Conservation (phyloP, 2,113 vertebrate genomes). For the Hyperopisus bebe region DNA sequence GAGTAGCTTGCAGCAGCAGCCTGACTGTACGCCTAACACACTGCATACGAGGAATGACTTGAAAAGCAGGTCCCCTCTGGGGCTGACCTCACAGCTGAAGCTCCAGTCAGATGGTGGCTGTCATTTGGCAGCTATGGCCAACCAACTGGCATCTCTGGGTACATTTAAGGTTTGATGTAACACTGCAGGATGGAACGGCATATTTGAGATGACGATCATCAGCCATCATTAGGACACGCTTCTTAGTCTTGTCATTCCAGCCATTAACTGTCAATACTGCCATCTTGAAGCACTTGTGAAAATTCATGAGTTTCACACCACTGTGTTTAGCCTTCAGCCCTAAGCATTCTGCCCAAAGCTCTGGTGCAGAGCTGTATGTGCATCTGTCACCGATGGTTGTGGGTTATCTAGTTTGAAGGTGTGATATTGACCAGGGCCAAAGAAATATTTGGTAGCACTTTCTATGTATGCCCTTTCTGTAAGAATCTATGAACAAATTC, state of each 20-base stretch:
- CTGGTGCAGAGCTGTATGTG: background rate
- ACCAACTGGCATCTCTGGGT: background rate
- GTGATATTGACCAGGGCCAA: background rate
- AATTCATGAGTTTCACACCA: background rate
- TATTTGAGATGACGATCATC: background rate
- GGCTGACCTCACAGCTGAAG: background rate
- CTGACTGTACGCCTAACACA: background rate
- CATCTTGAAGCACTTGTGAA: background rate
- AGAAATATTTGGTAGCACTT: background rate
- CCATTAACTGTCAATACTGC: background rate
- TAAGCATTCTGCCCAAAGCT: background rate
- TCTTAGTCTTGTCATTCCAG: background rate
- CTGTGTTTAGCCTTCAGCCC: background rate
- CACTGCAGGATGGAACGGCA: background rate
- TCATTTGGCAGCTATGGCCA: slow-evolving; percentile 5
- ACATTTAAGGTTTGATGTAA: background rate
- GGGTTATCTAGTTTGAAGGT: background rate
- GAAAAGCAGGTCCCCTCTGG: background rate
- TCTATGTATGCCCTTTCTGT: too few relatives aligned
- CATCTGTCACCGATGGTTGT: background rate
- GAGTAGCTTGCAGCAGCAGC: background rate
- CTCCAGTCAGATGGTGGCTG: background rate
- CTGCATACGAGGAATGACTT: background rate
- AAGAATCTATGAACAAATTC: too few relatives aligned
- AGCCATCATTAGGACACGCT: background rate